Evolutionary conservation across 2,113 vertebrate genomes (phyloP).

Genomic region (Toxotes chatareus): DNA sequence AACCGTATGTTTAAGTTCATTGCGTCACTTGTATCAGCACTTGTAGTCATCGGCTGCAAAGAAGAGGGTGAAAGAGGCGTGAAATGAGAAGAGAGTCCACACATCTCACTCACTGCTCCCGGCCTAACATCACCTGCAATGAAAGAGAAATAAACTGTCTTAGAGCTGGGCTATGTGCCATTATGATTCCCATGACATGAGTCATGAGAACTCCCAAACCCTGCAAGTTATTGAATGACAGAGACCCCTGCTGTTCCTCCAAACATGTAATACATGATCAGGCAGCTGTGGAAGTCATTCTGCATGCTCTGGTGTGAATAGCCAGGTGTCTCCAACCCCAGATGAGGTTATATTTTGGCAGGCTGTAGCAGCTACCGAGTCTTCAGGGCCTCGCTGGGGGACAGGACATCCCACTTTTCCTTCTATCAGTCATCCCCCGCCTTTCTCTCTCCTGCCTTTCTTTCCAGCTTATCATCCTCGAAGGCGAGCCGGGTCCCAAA

Average conservation of each 20-base stretch:
- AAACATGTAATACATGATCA: constrained; percentile 76
- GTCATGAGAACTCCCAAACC: constrained; percentile 69
- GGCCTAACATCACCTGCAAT: constrained; percentile 70
- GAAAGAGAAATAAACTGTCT: constrained; percentile 68
- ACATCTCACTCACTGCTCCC: constrained; percentile 44
- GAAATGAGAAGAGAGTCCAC: constrained; percentile 41
- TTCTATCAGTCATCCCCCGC: constrained; percentile 68
- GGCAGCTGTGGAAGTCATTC: constrained; percentile 79
- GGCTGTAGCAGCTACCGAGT: constrained; percentile 74
- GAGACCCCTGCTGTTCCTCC: constrained; percentile 73
- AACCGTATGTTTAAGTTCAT: constrained; percentile 2
- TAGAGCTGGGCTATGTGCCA: constrained; percentile 47
- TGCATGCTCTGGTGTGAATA: constrained; percentile 71
- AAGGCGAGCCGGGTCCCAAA: constrained; percentile 28
- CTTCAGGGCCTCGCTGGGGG: constrained; percentile 68
- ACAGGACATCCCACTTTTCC: constrained; percentile 71
- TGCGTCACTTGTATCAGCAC: constrained; percentile 16
- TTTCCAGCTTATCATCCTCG: constrained; percentile 54
- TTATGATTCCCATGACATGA: constrained; percentile 67
- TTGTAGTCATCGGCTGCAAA: constrained; percentile 24
- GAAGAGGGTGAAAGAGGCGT: constrained; percentile 1
- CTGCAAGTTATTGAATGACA: constrained; percentile 77
- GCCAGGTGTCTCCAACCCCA: constrained; percentile 75
- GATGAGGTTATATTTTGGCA: constrained; percentile 83
- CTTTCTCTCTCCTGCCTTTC: constrained; percentile 37